Percentiles rank a stretch among this genome's conserved stretches.
Conservation (phyloP, 2,113 vertebrate species). For the Cololabis saira region DNA sequence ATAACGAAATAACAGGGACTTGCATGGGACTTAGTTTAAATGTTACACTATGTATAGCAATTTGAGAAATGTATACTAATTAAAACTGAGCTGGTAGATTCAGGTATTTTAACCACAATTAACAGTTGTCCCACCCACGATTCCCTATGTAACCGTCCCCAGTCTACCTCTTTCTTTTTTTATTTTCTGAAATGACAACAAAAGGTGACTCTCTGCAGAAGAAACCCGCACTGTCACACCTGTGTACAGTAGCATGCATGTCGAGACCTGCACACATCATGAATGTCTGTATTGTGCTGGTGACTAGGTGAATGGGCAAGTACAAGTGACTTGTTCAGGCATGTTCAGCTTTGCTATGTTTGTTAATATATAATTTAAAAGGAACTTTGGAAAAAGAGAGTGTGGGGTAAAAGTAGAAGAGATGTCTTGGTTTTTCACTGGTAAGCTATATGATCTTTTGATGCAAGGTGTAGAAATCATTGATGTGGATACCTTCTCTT, state of each 20-base stretch:
- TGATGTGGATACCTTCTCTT: not conserved
- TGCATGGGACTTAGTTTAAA: constrained; percentile 24
- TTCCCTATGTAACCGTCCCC: constrained; percentile 10
- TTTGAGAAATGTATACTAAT: constrained; percentile 37
- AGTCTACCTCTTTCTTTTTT: not conserved
- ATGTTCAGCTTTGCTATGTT: constrained; percentile 40
- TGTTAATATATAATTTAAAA: constrained; percentile 11
- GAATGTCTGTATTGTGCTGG: constrained; percentile 23
- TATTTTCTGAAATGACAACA: constrained; percentile 21
- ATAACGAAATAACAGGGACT: constrained; percentile 39
- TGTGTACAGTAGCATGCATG: constrained; percentile 28
- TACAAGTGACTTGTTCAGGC: constrained; percentile 54
- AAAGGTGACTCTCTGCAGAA: constrained; percentile 5
- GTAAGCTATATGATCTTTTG: constrained; percentile 1
- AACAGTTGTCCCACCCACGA: constrained; percentile 22
- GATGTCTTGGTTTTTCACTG: not conserved
- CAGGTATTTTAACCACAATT: constrained; percentile 13
- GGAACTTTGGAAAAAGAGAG: constrained; percentile 7
- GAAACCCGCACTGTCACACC: constrained; percentile 30
- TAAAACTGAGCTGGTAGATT: constrained; percentile 27
- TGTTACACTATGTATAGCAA: constrained; percentile 36
- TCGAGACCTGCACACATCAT: constrained; percentile 46
- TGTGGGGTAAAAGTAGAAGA: constrained; percentile 1
- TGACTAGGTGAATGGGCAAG: constrained; percentile 47
- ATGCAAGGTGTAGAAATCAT: not conserved